Conservation (phyloP, 2,113 vertebrate species). For the Channa argus region DNA sequence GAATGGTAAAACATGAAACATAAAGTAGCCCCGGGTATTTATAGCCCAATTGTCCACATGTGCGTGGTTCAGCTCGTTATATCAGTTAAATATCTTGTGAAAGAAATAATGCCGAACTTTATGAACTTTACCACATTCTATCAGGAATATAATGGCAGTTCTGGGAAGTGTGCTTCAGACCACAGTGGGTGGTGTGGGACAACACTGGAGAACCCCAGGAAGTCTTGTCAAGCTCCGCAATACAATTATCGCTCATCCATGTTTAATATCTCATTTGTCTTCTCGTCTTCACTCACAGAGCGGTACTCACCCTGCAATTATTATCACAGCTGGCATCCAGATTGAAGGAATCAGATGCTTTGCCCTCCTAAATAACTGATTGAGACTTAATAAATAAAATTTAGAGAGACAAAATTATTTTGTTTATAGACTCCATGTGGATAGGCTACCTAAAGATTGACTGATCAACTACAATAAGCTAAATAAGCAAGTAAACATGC, state of each 20-base stretch:
- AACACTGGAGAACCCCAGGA: conserved; percentile 47
- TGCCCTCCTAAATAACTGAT: conserved; percentile 31
- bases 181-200: conserved; percentile 51
- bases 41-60: too few relatives aligned
- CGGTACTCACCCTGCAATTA: conserved; percentile 66
- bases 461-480: background rate
- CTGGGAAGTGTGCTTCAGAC: conserved; percentile 38
- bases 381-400: conserved; percentile 4
- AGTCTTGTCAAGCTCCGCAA: conserved; percentile 65
- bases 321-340: conserved; percentile 70
- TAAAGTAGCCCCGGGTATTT: background rate
- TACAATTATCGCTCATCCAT: conserved; percentile 79
- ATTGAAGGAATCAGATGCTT: conserved; percentile 45
- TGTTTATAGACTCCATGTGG: background rate
- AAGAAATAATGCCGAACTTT: conserved; percentile 32
- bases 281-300: conserved; percentile 58
- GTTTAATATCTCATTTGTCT: conserved; percentile 69
- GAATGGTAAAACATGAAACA: background rate
- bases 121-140: conserved; percentile 27
- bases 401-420: background rate
- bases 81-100: conserved; percentile 8
- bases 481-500: background rate
- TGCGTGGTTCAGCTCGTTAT: background rate
- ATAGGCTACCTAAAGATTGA: background rate
- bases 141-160: conserved; percentile 12